A percentile compares a stretch with the other conserved stretches of the same genome.
These are phyloP conservation scores for Globicephala melas DNA, from an alignment of 2,113 vertebrate species.

Conservation along the genomic window DNA sequence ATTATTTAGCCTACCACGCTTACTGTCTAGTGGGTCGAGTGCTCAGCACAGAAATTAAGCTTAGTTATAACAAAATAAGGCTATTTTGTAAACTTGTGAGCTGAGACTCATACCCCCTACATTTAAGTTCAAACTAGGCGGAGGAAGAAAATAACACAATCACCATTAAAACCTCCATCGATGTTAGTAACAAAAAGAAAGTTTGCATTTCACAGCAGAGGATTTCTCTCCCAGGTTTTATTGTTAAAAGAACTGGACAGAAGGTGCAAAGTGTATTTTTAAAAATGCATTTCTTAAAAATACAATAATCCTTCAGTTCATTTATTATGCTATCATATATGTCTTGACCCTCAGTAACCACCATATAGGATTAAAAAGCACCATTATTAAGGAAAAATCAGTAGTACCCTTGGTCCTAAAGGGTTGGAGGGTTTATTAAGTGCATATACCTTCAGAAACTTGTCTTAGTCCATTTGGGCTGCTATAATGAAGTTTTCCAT, in stretches of 20 bases:
- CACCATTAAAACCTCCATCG: background rate
- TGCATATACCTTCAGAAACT: background rate
- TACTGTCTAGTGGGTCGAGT: background rate
- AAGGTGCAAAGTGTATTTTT: background rate
- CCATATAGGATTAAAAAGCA: background rate
- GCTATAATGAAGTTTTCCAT: background rate
- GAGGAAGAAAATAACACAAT: slow-evolving; percentile 12
- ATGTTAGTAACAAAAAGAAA: background rate
- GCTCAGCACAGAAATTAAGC: background rate
- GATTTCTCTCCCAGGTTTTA: background rate
- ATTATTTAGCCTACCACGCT: background rate
- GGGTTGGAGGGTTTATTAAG: background rate
- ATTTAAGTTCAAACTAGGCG: background rate
- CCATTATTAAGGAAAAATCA: background rate
- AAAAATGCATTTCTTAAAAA: background rate
- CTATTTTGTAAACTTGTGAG: background rate
- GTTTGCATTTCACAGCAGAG: background rate
- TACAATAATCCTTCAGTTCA: background rate
- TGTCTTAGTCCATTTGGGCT: background rate
- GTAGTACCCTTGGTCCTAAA: background rate
- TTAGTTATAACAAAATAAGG: background rate
- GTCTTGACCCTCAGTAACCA: background rate
- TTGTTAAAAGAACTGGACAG: background rate
- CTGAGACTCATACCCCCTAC: background rate
- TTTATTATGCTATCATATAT: background rate